phyloP scores from a whole-genome alignment of 2,888 invertebrate genomes.

The Amphipyra tragopoginis region DNA sequence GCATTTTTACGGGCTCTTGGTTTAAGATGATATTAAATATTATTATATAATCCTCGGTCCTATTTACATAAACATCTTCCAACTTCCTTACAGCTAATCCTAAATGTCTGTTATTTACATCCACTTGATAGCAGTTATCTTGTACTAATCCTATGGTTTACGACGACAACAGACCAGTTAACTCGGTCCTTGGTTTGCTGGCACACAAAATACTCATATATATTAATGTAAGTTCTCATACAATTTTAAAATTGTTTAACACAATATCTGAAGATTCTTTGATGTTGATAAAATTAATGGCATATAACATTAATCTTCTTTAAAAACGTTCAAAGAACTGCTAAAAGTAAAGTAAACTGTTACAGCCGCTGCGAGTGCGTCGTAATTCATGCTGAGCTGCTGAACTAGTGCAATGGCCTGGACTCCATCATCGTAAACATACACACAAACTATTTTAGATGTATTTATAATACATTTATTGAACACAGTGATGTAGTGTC shows the following conservation, averaged over 20 bases:
- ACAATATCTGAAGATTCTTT: constrained; percentile 21
- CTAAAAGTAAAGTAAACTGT: constrained; percentile 33
- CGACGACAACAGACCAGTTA: not conserved
- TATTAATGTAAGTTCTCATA: no score
- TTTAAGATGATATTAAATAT: no score
- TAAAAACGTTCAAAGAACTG: constrained; percentile 42
- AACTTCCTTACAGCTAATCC: not conserved
- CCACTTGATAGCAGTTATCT: no score
- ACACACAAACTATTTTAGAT: constrained; percentile 26
- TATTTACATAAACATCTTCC: no score
- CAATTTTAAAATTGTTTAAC: not conserved
- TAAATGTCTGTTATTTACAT: no score
- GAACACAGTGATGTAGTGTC: constrained; percentile 50
- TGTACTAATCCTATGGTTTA: no score
- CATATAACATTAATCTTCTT: constrained; percentile 21
- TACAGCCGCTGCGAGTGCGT: constrained; percentile 9
- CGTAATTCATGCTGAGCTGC: constrained; percentile 26
- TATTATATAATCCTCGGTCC: no score
- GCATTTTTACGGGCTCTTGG: no score
- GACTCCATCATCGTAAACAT: not conserved
- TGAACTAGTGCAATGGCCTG: constrained; percentile 11
- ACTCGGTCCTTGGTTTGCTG: constrained; percentile 2
- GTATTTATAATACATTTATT: constrained; percentile 42
- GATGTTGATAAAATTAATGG: constrained; percentile 33
- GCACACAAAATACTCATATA: constrained; percentile 1